Base-by-base conservation (phyloP, 2,888 invertebrate genomes). In the Dolichomitus sp. region DNA sequence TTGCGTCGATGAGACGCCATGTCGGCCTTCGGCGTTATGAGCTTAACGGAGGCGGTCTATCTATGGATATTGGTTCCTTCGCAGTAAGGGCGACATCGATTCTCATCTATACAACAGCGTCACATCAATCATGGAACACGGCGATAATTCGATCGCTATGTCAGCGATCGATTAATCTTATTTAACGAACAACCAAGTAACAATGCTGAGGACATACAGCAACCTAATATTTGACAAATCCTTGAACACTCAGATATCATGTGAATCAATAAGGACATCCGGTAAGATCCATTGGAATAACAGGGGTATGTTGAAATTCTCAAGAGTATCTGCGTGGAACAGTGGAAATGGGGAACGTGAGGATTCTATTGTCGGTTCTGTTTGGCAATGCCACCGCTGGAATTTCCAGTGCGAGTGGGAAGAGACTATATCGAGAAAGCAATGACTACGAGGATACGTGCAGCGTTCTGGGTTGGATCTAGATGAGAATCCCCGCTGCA, bases 51-150 rank as follows among this genome's bases (percentile, higher is more conserved):
- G 52, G 50, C 63, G 61, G 42, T 69, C 69, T 65, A 57, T 48
- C 69, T 70, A 65, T 48, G 82, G 78, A 75, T 75, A 75, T 82
- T 40, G 57, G 50, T 72, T 79, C 50, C 45, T 79, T 70, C 52
- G 65, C 48, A 19, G 23, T 66, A 19, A 57, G 42, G 33, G 45
- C 57, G 66, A 42, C 57, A 50, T 50, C 42, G 74, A 75, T 48
- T 61, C 63, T 42, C 70, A 42, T 40, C 27, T 23, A 23, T 45
- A n/a, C 11, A 65, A 45, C 2, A 9, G 33, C 48, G 33, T 37
- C 40, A 0, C 54, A n/a, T 59, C 57, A 65, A 82, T 82, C 63
- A 40, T 12, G 42, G 33, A 42, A 76, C 57, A 72, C 12, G 37
- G 2, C 63, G 54, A 42, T 65, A 23, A 70, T 61, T 70, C 45